phyloP scores from a whole-genome alignment of 30 jellyfish, hydroid and myxozoan species.

The Cassiopea andromeda region DNA sequence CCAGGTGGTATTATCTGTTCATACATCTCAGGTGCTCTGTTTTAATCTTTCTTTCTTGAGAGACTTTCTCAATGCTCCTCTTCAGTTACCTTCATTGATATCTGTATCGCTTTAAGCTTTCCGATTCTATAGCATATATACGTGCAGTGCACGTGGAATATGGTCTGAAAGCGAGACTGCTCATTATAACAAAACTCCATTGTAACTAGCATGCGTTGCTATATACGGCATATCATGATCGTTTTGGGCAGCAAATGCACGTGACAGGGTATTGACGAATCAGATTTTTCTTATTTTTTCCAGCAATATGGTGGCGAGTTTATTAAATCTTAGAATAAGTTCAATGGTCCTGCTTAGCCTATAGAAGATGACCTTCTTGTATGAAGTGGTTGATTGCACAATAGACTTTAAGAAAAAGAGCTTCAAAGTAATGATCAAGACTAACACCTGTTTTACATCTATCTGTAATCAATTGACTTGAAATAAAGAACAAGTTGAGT shows the following conservation, averaged over 20 bases:
- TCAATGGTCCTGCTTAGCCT: background rate
- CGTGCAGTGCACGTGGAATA: slow-evolving; percentile 41
- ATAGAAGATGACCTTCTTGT: background rate
- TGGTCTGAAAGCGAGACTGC: slow-evolving; percentile 32
- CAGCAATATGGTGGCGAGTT: background rate
- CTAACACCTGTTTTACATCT: background rate
- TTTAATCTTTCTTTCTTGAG: background rate
- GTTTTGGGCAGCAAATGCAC: background rate
- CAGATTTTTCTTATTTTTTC: background rate
- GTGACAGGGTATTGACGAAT: background rate
- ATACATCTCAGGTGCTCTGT: slow-evolving; percentile 48
- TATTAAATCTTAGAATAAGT: background rate
- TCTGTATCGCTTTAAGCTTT: background rate
- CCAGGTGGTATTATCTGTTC: slow-evolving; percentile 33
- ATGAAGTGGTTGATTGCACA: background rate
- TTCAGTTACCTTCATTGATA: slow-evolving; percentile 15
- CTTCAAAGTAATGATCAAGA: background rate
- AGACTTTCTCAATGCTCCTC: background rate
- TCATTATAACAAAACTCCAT: background rate
- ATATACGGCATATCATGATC: background rate
- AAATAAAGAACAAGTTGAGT: background rate
- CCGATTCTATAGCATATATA: slow-evolving; percentile 1
- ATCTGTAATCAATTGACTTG: background rate
- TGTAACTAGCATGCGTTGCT: background rate
- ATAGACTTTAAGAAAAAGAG: background rate